Evolutionary conservation across 2,888 invertebrate genomes (phyloP).

Genomic region (Mythimna pallens): DNA sequence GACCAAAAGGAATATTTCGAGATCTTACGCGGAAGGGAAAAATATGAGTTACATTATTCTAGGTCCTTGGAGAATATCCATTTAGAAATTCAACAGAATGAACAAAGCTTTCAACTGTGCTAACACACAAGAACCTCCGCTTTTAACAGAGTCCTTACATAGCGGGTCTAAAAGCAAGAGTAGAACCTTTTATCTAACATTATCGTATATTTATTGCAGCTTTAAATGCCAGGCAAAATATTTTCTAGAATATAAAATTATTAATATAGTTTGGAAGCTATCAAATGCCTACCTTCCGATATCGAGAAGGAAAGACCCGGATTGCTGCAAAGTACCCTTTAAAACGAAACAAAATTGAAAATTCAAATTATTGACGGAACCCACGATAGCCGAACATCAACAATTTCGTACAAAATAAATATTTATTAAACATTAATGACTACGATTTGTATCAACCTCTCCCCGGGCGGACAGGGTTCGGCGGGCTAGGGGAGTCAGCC

Average conservation of each 20-base stretch:
- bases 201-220: neutral
- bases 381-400: slow-evolving; percentile 61
- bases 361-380: slow-evolving; percentile 56
- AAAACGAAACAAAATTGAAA: slow-evolving; percentile 35
- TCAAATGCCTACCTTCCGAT: neutral
- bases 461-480: slow-evolving; percentile 58
- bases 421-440: slow-evolving; percentile 78
- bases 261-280: slow-evolving; percentile 6
- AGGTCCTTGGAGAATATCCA: slow-evolving; percentile 12
- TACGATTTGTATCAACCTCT: slow-evolving; percentile 71
- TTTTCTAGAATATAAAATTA: neutral
- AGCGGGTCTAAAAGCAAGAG: neutral
- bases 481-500: slow-evolving; percentile 22
- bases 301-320: neutral
- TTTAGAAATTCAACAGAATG: slow-evolving; percentile 24
- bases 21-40: neutral
- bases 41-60: neutral
- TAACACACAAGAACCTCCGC: slow-evolving; percentile 25
- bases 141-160: neutral
- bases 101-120: slow-evolving; percentile 39
- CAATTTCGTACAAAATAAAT: slow-evolving; percentile 72
- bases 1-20: neutral
- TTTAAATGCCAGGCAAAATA: slow-evolving; percentile 9
- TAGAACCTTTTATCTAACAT: neutral
- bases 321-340: neutral